Percentiles rank a stretch among this genome's conserved stretches.
Evolutionary conservation across 1,140 invertebrate species (phyloP).

Genomic region (Cyrtorhinus lividipennis): DNA sequence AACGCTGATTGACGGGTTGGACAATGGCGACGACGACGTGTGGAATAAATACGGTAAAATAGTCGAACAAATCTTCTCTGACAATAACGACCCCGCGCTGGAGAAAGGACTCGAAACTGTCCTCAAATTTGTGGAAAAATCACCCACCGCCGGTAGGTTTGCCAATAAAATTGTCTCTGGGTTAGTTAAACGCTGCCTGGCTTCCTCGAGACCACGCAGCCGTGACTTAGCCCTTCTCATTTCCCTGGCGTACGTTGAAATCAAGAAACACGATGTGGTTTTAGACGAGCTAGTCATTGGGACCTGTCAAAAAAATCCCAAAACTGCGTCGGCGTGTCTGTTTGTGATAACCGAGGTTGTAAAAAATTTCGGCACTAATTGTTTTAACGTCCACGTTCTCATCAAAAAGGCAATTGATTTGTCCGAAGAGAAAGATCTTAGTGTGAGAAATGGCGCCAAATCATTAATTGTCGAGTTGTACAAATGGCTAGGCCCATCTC

Average conservation of each 20-base stretch:
- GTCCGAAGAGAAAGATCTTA: conserved; percentile 83
- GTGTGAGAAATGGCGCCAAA: conserved; percentile 82
- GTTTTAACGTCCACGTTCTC: conserved; percentile 75
- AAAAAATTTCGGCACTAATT: conserved; percentile 80
- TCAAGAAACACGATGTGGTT: conserved; percentile 84
- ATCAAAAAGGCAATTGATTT: conserved; percentile 73
- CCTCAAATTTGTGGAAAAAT: neutral
- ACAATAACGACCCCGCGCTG: neutral
- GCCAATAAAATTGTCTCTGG: conserved; percentile 77
- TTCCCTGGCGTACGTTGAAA: conserved; percentile 85
- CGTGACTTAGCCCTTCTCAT: conserved; percentile 82
- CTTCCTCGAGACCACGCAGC: conserved; percentile 77
- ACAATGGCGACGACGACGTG: neutral
- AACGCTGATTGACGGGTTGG: neutral
- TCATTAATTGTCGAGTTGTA: conserved; percentile 82
- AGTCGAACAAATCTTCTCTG: neutral
- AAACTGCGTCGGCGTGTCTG: conserved; percentile 79
- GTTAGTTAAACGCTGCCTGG: conserved; percentile 82
- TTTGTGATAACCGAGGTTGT: conserved; percentile 46
- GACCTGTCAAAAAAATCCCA: conserved; percentile 89
- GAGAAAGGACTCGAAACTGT: neutral
- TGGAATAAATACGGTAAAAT: neutral
- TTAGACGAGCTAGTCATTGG: conserved; percentile 86
- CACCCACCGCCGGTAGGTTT: conserved; percentile 40
- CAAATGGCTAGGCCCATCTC: conserved; percentile 73